These are phyloP conservation scores for Charanyca ferruginea DNA, from an alignment of 2,888 invertebrate species.

Conservation along the genomic window DNA sequence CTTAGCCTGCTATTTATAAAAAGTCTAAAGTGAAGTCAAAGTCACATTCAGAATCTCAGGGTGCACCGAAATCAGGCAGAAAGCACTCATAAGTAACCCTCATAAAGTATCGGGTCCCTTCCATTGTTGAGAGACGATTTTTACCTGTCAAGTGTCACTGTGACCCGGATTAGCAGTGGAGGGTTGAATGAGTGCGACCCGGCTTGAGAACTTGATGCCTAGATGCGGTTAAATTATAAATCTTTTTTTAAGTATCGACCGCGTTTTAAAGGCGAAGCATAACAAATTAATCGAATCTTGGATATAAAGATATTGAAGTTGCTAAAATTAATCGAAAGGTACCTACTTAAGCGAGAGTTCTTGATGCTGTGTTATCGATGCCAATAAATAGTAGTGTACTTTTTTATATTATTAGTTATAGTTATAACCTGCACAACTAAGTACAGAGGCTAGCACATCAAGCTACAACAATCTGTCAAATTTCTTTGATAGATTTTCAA, in stretches of 20 bases:
- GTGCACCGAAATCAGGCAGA: conserved; percentile 61
- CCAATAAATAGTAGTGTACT: too few relatives aligned
- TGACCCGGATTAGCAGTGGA: conserved; percentile 71
- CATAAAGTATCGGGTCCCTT: conserved; percentile 70
- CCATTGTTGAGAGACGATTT: conserved; percentile 72
- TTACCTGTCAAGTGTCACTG: conserved; percentile 75
- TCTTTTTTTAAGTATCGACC: conserved; percentile 26
- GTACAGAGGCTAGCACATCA: too few relatives aligned
- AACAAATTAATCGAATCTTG: conserved; percentile 14
- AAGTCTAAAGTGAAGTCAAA: conserved; percentile 58
- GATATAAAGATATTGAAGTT: neutral
- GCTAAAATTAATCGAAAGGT: neutral
- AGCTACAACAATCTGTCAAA: too few relatives aligned
- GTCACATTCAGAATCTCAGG: conserved; percentile 58
- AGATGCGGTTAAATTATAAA: conserved; percentile 49
- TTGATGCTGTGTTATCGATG: conserved; percentile 7
- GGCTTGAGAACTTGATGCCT: conserved; percentile 60
- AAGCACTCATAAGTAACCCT: conserved; percentile 73
- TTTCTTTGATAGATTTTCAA: too few relatives aligned
- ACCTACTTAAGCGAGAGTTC: too few relatives aligned
- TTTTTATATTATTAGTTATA: too few relatives aligned
- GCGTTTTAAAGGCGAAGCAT: conserved; percentile 18
- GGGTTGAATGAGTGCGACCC: conserved; percentile 64
- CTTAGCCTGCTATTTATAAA: conserved; percentile 34
- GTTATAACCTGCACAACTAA: too few relatives aligned